Evolutionary conservation across 1,140 invertebrate species (phyloP).

Genomic region (Calliopsis andreniformis): DNA sequence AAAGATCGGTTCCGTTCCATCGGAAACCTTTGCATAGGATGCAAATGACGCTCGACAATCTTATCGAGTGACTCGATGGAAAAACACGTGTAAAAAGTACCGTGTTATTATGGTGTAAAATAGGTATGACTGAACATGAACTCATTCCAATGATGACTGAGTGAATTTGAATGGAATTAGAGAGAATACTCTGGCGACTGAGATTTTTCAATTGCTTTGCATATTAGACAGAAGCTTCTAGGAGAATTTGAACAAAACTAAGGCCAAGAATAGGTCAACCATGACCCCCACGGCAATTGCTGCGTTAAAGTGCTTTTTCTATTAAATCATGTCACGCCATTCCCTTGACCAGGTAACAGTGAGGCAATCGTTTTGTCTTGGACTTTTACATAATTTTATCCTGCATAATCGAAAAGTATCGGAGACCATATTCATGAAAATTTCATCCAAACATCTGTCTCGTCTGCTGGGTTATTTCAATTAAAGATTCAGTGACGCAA

Average conservation of each 20-base stretch:
- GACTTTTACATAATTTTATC: not conserved
- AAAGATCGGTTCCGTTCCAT: conserved; percentile 29
- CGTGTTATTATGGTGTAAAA: not conserved
- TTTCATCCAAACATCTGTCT: too few species aligned
- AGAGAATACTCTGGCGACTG: too few species aligned
- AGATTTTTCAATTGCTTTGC: too few species aligned
- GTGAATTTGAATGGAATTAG: too few species aligned
- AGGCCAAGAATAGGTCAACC: too few species aligned
- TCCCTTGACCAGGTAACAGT: not conserved
- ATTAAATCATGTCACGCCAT: not conserved
- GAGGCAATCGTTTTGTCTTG: not conserved
- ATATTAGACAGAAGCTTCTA: too few species aligned
- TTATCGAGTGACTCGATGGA: not conserved
- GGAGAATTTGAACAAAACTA: too few species aligned
- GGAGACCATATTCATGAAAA: too few species aligned
- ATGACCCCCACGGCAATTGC: not conserved
- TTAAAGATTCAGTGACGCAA: conserved; percentile 14
- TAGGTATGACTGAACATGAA: not conserved
- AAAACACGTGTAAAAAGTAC: not conserved
- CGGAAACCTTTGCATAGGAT: not conserved
- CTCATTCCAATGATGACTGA: too few species aligned
- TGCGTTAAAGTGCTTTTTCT: not conserved
- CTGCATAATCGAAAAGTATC: not conserved
- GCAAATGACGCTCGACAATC: conserved; percentile 13
- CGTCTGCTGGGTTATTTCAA: too few species aligned